Percentiles rank a stretch among this genome's conserved stretches.
phyloP scores from a whole-genome alignment of 2,888 invertebrate genomes.

The Tinea pellionella region DNA sequence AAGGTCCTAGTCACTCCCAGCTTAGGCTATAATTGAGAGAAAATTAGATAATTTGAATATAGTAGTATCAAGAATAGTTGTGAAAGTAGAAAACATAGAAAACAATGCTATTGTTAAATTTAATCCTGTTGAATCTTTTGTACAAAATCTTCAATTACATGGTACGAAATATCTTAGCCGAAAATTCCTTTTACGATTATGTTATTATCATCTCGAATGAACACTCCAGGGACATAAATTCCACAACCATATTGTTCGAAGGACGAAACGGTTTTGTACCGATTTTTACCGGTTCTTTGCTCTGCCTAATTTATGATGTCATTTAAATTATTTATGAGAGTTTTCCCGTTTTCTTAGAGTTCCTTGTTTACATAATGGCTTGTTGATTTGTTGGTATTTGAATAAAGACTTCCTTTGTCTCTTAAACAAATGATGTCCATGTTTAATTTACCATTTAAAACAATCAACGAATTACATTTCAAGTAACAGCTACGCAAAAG shows the following conservation, averaged over 20 bases:
- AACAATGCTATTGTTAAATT: background rate
- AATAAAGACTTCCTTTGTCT: background rate
- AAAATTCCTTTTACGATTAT: constrained; percentile 1
- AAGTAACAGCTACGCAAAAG: background rate
- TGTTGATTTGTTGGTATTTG: constrained; percentile 6
- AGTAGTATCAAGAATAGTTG: background rate
- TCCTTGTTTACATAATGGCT: constrained; percentile 6
- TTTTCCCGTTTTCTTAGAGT: background rate
- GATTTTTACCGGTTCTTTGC: constrained; percentile 9
- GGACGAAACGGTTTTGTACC: constrained; percentile 7
- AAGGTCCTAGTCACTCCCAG: no score
- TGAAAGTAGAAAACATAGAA: background rate
- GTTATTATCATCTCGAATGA: background rate
- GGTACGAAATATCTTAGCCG: background rate
- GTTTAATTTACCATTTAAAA: background rate
- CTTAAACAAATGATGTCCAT: background rate
- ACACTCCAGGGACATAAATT: constrained; percentile 1
- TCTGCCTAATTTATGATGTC: constrained; percentile 7
- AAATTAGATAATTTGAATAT: no score
- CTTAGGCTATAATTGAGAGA: no score
- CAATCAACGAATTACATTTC: background rate
- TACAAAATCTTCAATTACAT: constrained; percentile 1
- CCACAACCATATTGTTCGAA: background rate
- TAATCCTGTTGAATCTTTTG: background rate
- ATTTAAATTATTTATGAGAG: constrained; percentile 5